phyloP scores from a whole-genome alignment of 2,797 vertebrate species.

The Pseudotriccus pelzelni region DNA sequence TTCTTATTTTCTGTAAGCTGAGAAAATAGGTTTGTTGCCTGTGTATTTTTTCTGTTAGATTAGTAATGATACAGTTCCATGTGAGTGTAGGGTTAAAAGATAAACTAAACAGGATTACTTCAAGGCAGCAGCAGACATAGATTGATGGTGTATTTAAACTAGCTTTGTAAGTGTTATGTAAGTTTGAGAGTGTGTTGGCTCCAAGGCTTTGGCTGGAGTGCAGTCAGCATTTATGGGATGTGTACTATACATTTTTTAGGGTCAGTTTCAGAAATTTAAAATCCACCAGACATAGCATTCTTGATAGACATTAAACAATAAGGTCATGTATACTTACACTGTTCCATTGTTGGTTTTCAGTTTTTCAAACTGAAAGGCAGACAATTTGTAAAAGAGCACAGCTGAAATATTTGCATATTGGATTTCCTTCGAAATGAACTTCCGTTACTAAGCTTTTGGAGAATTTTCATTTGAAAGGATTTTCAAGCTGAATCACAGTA shows the following conservation, averaged over 20 bases:
- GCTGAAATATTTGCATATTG: conserved; percentile 73
- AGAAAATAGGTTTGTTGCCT: conserved; percentile 26
- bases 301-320: conserved; percentile 75
- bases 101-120: conserved; percentile 67
- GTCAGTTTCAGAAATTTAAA: conserved; percentile 77
- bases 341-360: conserved; percentile 82
- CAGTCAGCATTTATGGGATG: conserved; percentile 65
- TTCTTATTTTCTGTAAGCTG: conserved; percentile 10
- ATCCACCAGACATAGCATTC: conserved; percentile 53
- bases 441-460: conserved; percentile 65
- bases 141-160: conserved; percentile 75
- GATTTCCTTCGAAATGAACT: conserved; percentile 70
- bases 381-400: conserved; percentile 67
- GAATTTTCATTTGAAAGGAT: conserved; percentile 56
- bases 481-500: conserved; percentile 49
- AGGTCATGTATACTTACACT: conserved; percentile 75
- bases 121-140: conserved; percentile 47
- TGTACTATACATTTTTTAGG: conserved; percentile 52
- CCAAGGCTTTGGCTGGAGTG: conserved; percentile 48
- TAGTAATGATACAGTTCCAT: conserved; percentile 50
- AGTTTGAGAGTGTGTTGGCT: conserved; percentile 54
- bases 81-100: conserved; percentile 63
- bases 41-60: conserved; percentile 30
- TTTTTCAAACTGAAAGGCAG: conserved; percentile 77
- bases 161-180: conserved; percentile 66